Evolutionary conservation across 2,113 vertebrate genomes (phyloP), one percentile per base, ranked within the genome.

Genomic region (Oreochromis tanganicae): DNA sequence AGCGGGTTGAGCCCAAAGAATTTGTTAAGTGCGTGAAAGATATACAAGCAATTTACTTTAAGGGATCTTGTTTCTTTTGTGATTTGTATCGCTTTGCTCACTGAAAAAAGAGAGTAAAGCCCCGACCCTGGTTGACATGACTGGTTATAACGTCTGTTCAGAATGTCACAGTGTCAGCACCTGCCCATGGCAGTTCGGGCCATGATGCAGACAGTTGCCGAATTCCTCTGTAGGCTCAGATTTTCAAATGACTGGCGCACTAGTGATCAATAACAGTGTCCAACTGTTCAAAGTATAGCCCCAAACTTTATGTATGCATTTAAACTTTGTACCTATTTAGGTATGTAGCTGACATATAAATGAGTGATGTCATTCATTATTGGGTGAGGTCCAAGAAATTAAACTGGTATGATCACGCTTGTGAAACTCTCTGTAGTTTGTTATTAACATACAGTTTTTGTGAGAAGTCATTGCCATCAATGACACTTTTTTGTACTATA

Each of bases 21-120:
- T 94, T 85, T 85, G 83, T 84, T 61, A 75, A 86, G 85, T 85
- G 54, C 78, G 57, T 80, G 80, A 91, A 92, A 90, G 32, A 36
- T 43, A 91, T 81, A 92, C 78, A 81, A 86, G 80, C 83, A 83
- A 29, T 88, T 90, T 85, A 89, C 73, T 75, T 73, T 5, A 55
- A 80, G 68, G 56, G 84, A 90, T 87, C 11, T 29, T 83, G 61
- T 68, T 86, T 81, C 48, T 63, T 84, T 41, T 80, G 63, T 93
- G 85, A 93, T 89, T 88, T 66, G 41, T 88, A 83, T 83, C 84
- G 5, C 78, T 66, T 81, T 34, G 52, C 52, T 78, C 56, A 50
- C 34, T 50, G 50, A 80, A 78, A 75, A 52, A 61, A 38, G n/a
- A 46, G 61, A 80, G 48, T 86, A 34, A 80, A 84, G 55, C 36